Percentiles rank a stretch among this genome's conserved stretches.
Evolutionary conservation across 2,888 invertebrate species (phyloP).

Genomic region (Drosophila vallismaia): DNA sequence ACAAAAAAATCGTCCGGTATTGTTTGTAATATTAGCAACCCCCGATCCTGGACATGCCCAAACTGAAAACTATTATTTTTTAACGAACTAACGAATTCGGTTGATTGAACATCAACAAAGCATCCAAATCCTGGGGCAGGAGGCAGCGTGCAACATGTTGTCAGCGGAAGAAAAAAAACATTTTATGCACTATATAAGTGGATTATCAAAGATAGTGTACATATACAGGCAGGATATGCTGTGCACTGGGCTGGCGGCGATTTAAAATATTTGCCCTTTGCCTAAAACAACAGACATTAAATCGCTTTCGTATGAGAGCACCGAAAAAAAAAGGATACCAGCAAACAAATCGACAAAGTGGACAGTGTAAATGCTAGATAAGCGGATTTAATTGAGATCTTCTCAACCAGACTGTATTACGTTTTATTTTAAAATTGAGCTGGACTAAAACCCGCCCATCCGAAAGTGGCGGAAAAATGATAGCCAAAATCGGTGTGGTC

Average conservation of each 20-base stretch:
- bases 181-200: constrained; percentile 56
- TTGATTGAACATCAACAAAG: constrained; percentile 67
- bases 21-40: constrained; percentile 35
- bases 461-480: constrained; percentile 31
- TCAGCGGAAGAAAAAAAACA: constrained; percentile 32
- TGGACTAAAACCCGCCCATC: neutral
- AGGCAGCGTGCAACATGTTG: constrained; percentile 44
- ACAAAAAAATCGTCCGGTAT: constrained; percentile 6
- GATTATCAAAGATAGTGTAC: constrained; percentile 49
- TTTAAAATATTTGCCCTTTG: constrained; percentile 44
- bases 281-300: constrained; percentile 40
- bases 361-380: constrained; percentile 49
- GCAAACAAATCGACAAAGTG: constrained; percentile 31
- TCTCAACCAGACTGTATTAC: constrained; percentile 20
- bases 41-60: constrained; percentile 16
- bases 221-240: constrained; percentile 1
- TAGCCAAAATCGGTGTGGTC: constrained; percentile 3
- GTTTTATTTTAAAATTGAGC: constrained; percentile 20
- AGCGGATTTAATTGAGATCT: constrained; percentile 44
- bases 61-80: constrained; percentile 63
- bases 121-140: constrained; percentile 25
- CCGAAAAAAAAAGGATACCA: neutral
- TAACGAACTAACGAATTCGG: constrained; percentile 68
- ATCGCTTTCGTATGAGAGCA: constrained; percentile 32
- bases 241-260: constrained; percentile 20